Evolutionary conservation across 1,140 invertebrate genomes (phyloP).

Genomic region (Drosophila arawakana): DNA sequence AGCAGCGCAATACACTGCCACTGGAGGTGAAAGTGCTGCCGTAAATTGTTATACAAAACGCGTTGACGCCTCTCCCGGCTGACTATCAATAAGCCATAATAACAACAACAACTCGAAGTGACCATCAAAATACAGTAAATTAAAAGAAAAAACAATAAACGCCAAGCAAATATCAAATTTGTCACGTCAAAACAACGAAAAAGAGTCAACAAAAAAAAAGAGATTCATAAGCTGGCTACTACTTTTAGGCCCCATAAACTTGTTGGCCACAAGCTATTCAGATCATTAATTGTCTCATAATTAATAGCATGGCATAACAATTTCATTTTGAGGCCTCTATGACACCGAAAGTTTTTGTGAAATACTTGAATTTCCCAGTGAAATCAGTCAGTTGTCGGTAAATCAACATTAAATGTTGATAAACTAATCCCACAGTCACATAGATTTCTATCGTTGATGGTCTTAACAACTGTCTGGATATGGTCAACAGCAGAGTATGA

Average conservation of each 20-base stretch:
- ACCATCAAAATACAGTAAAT: slow-evolving; percentile 19
- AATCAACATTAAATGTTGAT: slow-evolving; percentile 17
- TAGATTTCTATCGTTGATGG: slow-evolving; percentile 40
- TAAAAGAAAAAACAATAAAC: slow-evolving; percentile 24
- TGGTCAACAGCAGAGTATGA: slow-evolving; percentile 32
- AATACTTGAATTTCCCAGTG: neutral
- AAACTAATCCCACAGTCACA: slow-evolving; percentile 35
- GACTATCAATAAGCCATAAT: slow-evolving; percentile 42
- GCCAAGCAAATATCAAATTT: slow-evolving; percentile 35
- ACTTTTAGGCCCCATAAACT: slow-evolving; percentile 25
- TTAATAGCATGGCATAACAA: slow-evolving; percentile 28
- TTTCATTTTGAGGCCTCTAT: slow-evolving; percentile 16
- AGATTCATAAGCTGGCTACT: slow-evolving; percentile 15
- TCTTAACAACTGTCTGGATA: slow-evolving; percentile 43
- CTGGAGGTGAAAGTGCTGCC: slow-evolving; percentile 55
- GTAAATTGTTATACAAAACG: slow-evolving; percentile 67
- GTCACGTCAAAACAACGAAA: slow-evolving; percentile 37
- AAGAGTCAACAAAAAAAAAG: neutral
- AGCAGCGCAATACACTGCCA: neutral
- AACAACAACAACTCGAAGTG: slow-evolving; percentile 32
- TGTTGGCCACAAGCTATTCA: neutral
- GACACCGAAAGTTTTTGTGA: neutral
- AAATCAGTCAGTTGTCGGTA: slow-evolving; percentile 10
- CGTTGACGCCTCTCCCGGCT: slow-evolving; percentile 47
- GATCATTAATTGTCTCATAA: slow-evolving; percentile 19